Base-by-base conservation (phyloP, 2,797 vertebrate genomes). In the Morus bassanus region DNA sequence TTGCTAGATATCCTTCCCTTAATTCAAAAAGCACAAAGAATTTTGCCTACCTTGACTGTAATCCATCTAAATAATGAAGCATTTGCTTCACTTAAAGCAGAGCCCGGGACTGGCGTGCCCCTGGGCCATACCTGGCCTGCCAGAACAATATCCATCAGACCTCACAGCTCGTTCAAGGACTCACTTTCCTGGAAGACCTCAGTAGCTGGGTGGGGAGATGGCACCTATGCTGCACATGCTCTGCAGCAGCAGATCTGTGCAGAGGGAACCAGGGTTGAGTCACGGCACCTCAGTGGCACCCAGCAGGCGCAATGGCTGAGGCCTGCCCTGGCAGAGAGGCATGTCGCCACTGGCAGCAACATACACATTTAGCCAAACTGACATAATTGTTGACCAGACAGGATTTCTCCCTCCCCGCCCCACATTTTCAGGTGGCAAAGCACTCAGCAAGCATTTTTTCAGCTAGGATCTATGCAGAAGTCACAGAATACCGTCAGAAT, bases 341-440 rank as follows among this genome's bases (percentile, higher is more conserved):
- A 0, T 0, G 0, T 11, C 0, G 0, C 28, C 4, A 1, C 64
- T 35, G 45, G 18, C 0, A 0, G 27, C 33, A 51, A 9, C 0
- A 1, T 1, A 13, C 0, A 0, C 2, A 1, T 39, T 51, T 13
- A 69, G 67, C 64, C 93, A 56, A 59, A 45, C 9, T 16, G 46
- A n/a, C 17, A 1, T 1, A 8, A 21, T 1, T 50, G 81, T 21
- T 70, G 60, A 54, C 28, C 56, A 28, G n/a, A 61, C 59, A 57
- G 67, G 51, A 65, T 41, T 75, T 23, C 63, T 73, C n/a, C 23
- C 18, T 82, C 35, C 27, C 28, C 3, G 9, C 24, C 45, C 59
- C 33, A 8, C 3, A 7, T 51, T 69, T 90, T 50, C 77, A 81
- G 51, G 41, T 51, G 24, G 45, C 13, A 6, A 87, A 84, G 43